phyloP scores from a whole-genome alignment of 2,888 invertebrate species.

The Scaeva pyrastri region DNA sequence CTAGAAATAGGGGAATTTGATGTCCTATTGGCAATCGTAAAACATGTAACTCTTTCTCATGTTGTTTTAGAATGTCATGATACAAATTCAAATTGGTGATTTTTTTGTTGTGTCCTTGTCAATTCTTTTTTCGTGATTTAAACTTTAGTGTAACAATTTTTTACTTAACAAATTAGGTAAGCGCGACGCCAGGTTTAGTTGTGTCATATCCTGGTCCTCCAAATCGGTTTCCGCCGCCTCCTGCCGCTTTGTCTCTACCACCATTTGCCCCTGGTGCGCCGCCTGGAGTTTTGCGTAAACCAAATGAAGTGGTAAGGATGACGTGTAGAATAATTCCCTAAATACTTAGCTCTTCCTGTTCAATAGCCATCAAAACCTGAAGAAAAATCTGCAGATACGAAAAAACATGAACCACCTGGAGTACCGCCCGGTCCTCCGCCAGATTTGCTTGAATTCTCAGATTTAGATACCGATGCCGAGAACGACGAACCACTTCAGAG shows the following conservation, averaged over 20 bases:
- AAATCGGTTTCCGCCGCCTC: conserved; percentile 82
- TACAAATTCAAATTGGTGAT: too few relatives aligned
- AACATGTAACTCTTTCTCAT: too few relatives aligned
- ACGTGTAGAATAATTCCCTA: not conserved
- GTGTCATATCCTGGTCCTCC: conserved; percentile 79
- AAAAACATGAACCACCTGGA: conserved; percentile 90
- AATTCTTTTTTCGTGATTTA: too few relatives aligned
- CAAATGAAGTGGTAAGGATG: conserved; percentile 85
- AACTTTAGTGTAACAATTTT: too few relatives aligned
- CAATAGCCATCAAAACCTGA: conserved; percentile 73
- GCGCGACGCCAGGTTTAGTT: conserved; percentile 83
- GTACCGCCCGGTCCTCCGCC: conserved; percentile 94
- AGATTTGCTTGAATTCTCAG: conserved; percentile 88
- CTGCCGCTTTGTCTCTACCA: conserved; percentile 81
- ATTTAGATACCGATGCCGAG: conserved; percentile 85
- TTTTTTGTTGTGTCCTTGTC: too few relatives aligned
- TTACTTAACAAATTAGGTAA: too few relatives aligned
- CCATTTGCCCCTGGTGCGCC: conserved; percentile 87
- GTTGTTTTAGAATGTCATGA: too few relatives aligned
- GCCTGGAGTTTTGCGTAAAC: conserved; percentile 90
- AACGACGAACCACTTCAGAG: conserved; percentile 81
- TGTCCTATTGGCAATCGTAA: too few relatives aligned
- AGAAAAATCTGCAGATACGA: conserved; percentile 80
- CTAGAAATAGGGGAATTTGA: too few relatives aligned
- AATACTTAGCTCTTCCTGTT: conserved; percentile 49